Evolutionary conservation across 1,140 invertebrate genomes (phyloP).

Genomic region (Sarcophaga peregrina): DNA sequence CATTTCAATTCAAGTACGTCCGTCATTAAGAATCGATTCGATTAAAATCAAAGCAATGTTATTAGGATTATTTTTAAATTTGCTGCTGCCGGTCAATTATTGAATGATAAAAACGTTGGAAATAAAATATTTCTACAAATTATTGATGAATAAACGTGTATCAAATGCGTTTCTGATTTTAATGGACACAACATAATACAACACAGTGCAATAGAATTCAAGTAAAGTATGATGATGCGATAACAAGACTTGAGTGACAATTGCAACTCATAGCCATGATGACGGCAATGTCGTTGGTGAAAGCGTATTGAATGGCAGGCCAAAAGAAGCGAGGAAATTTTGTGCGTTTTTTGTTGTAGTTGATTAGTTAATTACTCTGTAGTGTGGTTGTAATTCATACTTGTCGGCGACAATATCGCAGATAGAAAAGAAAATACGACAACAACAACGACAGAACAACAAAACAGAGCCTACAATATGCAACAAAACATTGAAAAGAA

Average conservation of each 20-base stretch:
- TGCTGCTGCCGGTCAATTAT: not conserved
- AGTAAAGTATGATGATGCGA: too few relatives aligned
- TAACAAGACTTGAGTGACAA: slow-evolving; percentile 30
- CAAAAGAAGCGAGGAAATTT: too few relatives aligned
- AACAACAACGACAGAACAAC: not conserved
- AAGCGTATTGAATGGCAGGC: not conserved
- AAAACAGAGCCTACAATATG: not conserved
- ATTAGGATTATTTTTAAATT: too few relatives aligned
- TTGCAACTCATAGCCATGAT: slow-evolving; percentile 17
- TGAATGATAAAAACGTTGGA: not conserved
- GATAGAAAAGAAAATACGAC: not conserved
- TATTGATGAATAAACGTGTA: not conserved
- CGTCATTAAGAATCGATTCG: too few relatives aligned
- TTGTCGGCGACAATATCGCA: slow-evolving; percentile 36
- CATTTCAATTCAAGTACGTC: too few relatives aligned
- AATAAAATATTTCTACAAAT: not conserved
- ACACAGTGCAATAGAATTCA: too few relatives aligned
- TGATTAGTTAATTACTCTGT: slow-evolving; percentile 46
- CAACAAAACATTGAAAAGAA: slow-evolving; percentile 1
- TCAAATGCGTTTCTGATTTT: not conserved
- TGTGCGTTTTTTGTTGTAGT: not conserved
- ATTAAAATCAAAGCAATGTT: too few relatives aligned
- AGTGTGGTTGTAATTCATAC: slow-evolving; percentile 44
- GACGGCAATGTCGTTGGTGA: not conserved
- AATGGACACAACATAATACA: too few relatives aligned